Evolutionary conservation across 2,797 vertebrate genomes (phyloP), one percentile per base, ranked within the genome.

Genomic region (Oophaga sylvatica): DNA sequence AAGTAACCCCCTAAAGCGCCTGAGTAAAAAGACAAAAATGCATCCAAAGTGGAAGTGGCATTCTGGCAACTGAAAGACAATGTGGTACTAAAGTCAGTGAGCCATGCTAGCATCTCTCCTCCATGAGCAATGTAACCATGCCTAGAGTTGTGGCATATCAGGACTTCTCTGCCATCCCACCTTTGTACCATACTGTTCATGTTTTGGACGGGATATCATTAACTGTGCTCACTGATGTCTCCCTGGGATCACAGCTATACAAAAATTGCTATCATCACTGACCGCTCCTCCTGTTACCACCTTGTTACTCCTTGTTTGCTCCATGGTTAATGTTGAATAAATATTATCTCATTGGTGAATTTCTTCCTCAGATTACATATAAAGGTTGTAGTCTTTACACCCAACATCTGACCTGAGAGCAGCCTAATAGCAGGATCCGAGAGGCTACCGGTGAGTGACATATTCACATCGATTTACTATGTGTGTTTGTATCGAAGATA

Each of bases 311-410:
- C 22, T 16, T 87, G 71, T 62, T 85, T n/a, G 20, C 31, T 48
- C 26, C 56, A 73, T 71, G 83, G 20, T 12, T 60, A 41, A 41
- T 16, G 19, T 80, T 85, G 63, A 57, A 16, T 81, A 84, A 88
- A 84, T 22, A 83, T 84, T 70, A 8, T n/a, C 31, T 67, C 41
- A 80, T 88, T 80, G 87, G 87, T 81, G 67, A 80, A 65, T 29
- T 56, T n/a, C 17, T 41, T 22, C 63, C 75, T 71, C 56, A 81
- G 76, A 70, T 57, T 20, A 22, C 22, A 65, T 88, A 88, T 80
- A 88, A 84, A 62, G 81, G 60, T 5, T 67, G 53, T 15, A 73
- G 17, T 68, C 11, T 63, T 65, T 22, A 31, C 26, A 67, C 22
- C 73, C 10, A 78, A 80, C 56, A 2, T 15, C 87, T 84, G 53